phyloP scores from a whole-genome alignment of 2,113 vertebrate species.

The Phalacrocorax carbo region DNA sequence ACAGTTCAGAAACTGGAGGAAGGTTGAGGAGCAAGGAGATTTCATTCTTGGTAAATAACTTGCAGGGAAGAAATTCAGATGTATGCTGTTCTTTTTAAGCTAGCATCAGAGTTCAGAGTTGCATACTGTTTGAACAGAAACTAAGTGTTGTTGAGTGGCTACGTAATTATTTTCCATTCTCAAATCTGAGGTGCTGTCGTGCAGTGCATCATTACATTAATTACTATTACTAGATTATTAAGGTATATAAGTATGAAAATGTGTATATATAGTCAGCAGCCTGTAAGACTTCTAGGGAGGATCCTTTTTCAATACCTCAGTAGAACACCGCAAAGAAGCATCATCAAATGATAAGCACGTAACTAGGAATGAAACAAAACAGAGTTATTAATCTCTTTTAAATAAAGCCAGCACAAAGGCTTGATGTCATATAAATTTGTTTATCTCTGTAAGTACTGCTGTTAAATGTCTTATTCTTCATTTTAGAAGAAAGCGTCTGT shows the following conservation, averaged over 20 bases:
- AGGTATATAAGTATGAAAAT: background rate
- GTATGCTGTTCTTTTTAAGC: background rate
- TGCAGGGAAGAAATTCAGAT: background rate
- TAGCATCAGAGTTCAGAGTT: background rate
- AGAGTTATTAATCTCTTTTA: slow-evolving; percentile 14
- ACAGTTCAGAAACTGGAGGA: background rate
- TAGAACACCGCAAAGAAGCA: background rate
- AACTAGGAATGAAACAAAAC: background rate
- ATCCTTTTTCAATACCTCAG: background rate
- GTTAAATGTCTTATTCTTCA: slow-evolving; percentile 12
- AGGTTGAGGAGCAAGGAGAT: background rate
- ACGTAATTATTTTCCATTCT: background rate
- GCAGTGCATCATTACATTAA: background rate
- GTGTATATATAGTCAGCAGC: background rate
- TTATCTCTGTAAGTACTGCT: background rate
- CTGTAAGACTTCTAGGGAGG: background rate
- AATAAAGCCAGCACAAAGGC: background rate
- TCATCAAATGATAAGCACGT: background rate
- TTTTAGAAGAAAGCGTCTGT: background rate
- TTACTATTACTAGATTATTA: background rate
- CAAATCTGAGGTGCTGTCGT: background rate
- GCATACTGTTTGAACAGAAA: background rate
- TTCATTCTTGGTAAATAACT: background rate
- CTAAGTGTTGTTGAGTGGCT: background rate
- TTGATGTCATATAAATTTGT: background rate